These are phyloP conservation scores for Exaiptasia diaphana DNA, from an alignment of 64 coral and sea anemone species.

Conservation along the genomic window DNA sequence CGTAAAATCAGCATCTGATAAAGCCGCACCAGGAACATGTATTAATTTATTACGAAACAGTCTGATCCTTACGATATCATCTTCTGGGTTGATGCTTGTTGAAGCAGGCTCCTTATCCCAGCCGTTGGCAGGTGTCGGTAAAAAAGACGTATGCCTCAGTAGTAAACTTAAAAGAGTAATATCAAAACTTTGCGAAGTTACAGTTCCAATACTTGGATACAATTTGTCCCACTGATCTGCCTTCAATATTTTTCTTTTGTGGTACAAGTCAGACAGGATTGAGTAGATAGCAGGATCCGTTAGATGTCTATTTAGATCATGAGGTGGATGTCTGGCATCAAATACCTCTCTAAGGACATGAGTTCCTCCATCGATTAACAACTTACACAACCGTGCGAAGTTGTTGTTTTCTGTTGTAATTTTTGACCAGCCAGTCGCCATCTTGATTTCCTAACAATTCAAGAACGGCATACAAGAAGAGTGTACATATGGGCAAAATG, in stretches of 20 bases:
- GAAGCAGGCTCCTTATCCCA: background rate
- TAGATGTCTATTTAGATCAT: too few species aligned
- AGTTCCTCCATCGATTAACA: too few species aligned
- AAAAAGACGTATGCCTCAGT: background rate
- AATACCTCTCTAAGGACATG: too few species aligned
- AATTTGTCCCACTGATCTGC: background rate
- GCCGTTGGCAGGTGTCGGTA: background rate
- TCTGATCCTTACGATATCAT: slow-evolving; percentile 35
- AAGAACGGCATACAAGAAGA: too few species aligned
- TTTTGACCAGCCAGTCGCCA: too few species aligned
- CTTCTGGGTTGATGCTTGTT: slow-evolving; percentile 12
- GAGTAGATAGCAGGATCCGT: too few species aligned
- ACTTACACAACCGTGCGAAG: too few species aligned
- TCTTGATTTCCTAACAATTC: too few species aligned
- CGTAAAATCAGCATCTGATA: background rate
- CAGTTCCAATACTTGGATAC: background rate
- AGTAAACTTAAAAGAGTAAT: slow-evolving; percentile 19
- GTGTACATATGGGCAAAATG: too few species aligned
- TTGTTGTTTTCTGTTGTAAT: too few species aligned
- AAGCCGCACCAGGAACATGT: background rate
- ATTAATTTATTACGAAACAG: slow-evolving; percentile 22
- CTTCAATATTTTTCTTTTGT: background rate
- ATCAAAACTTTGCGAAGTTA: slow-evolving; percentile 1
- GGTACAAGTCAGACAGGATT: too few species aligned
- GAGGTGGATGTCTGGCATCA: too few species aligned